phyloP scores from a whole-genome alignment of 1,140 invertebrate species.

The Wasmannia auropunctata region DNA sequence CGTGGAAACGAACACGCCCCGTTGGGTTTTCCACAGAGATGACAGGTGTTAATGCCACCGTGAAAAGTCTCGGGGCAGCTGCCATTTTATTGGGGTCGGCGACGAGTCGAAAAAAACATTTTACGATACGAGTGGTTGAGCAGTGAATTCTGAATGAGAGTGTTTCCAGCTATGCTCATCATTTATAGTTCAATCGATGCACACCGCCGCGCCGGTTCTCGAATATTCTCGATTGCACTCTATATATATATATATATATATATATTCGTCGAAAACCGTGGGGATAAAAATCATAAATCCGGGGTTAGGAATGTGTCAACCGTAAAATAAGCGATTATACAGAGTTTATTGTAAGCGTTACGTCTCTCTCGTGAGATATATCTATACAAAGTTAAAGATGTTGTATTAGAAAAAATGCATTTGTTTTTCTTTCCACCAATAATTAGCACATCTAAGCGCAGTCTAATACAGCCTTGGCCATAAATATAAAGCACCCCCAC shows the following conservation, averaged over 20 bases:
- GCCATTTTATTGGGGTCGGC: slow-evolving; percentile 52
- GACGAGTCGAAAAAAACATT: slow-evolving; percentile 32
- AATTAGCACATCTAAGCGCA: too few species aligned
- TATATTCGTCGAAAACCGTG: too few species aligned
- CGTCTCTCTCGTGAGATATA: background rate
- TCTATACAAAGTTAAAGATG: background rate
- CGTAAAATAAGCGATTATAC: slow-evolving; percentile 8
- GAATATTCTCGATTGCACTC: background rate
- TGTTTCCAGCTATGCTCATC: slow-evolving; percentile 21
- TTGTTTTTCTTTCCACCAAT: background rate
- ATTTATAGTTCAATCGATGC: slow-evolving; percentile 37
- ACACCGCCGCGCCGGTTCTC: too few species aligned
- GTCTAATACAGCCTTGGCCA: too few species aligned
- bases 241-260: background rate
- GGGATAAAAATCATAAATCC: slow-evolving; percentile 7
- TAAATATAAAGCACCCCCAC: too few species aligned
- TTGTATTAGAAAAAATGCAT: background rate
- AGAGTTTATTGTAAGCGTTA: background rate
- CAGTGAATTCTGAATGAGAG: slow-evolving; percentile 13
- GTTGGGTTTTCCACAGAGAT: slow-evolving; percentile 45
- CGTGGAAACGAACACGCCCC: slow-evolving; percentile 34
- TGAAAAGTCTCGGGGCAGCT: slow-evolving; percentile 54
- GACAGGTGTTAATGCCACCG: slow-evolving; percentile 54
- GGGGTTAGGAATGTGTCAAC: background rate
- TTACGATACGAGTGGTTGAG: slow-evolving; percentile 38